These are phyloP conservation scores for Taenioides sp. DNA, from an alignment of 2,797 vertebrate species.

Conservation along the genomic window DNA sequence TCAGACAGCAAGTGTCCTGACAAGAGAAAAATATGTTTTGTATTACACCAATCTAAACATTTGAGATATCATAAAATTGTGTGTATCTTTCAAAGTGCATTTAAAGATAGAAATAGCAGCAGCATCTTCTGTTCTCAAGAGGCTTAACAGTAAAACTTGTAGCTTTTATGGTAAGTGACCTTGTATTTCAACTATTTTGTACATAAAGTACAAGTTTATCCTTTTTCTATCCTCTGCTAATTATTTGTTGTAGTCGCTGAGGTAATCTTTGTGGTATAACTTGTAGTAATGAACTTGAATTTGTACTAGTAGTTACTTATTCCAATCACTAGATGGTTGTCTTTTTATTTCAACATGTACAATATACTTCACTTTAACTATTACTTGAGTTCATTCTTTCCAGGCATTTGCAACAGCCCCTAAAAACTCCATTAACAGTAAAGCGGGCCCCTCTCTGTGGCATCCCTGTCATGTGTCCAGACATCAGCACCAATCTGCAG, in stretches of 20 bases:
- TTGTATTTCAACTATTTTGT: background rate
- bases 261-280: too few relatives aligned
- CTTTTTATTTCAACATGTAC: background rate
- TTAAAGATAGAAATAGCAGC: slow-evolving; percentile 28
- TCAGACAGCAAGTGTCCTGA: background rate
- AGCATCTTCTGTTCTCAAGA: slow-evolving; percentile 6
- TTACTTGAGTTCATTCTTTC: background rate
- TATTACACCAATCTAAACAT: slow-evolving; percentile 6
- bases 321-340: too few relatives aligned
- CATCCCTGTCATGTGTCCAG: slow-evolving; percentile 62
- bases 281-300: too few relatives aligned
- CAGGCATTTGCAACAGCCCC: slow-evolving; percentile 17
- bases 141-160: background rate
- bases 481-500: slow-evolving; percentile 56
- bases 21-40: background rate
- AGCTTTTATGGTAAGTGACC: slow-evolving; percentile 22
- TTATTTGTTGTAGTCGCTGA: too few relatives aligned
- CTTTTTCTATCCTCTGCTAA: too few relatives aligned
- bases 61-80: background rate
- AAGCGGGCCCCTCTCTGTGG: slow-evolving; percentile 42
- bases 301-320: too few relatives aligned
- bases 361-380: background rate
- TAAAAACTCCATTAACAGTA: slow-evolving; percentile 30
- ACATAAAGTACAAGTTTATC: background rate
- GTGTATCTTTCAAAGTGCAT: slow-evolving; percentile 13